Evolutionary conservation across 2,797 vertebrate species (phyloP), one percentile per base, ranked within the genome.

Genomic region (Rhinogobio ventralis): DNA sequence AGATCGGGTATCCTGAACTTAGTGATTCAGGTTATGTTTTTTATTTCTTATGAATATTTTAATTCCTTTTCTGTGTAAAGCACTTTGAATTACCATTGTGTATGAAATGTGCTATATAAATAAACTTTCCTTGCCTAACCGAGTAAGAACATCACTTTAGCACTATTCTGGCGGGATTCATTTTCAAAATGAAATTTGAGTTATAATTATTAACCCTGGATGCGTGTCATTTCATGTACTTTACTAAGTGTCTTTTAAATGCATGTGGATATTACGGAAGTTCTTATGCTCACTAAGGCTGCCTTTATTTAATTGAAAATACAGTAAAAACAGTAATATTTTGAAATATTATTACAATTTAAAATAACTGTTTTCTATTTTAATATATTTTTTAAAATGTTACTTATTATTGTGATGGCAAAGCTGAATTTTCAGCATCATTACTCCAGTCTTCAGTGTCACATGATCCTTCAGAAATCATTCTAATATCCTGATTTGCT

Each of bases 101-200:
- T 42, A 9, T 42, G 39, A 42, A 42, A 42, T 42, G 39, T 42
- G 8, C 39, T 42, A 42, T 42, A 42, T 10, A 42, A 42, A 42
- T 39, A 39, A 39, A 39, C 7, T 39, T 39, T 7, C 36, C 36
- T 36, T 36, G 36, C 36, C 36, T 36, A 39, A 9, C 39, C 6
- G 57, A 28, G 30, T 85, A 73, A 86, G 77, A 88, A 64, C 78
- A 74, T 86, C 73, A 74, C 88, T 73, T 4, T 46, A 89, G 69
- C 83, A 79, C 86, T 33, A 51, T 20, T 23, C 28, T 23, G 28
- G 5, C 6, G 11, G 49, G 17, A 14, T 11, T 74, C 0, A 2
- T 23, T 74, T 74, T 55, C 51, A n/a, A 36, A 55, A 75, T 75
- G 8, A 45, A 23, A 42, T 75, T 36, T 75, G 49, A 36, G 72